A percentile compares a stretch with the other conserved stretches of the same genome.
phyloP scores from a whole-genome alignment of 2,797 vertebrate genomes.

The Aselliscus stoliczkanus region DNA sequence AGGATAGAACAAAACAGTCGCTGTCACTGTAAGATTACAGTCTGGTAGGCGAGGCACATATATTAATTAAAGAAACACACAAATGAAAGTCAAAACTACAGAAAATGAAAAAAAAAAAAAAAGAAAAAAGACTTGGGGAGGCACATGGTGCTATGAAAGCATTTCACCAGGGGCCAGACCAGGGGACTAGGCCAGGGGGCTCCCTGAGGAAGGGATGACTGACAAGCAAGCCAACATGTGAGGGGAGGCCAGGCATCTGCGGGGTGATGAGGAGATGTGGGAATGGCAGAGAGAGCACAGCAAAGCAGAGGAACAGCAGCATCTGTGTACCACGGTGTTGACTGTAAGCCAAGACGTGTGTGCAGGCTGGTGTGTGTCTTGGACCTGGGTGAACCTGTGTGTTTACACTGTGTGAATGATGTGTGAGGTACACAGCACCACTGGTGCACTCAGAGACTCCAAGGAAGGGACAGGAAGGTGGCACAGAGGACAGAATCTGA shows the following conservation, averaged over 20 bases:
- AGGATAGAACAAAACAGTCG: background rate
- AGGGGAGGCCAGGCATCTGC: background rate
- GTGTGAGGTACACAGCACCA: background rate
- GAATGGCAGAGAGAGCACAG: too few species aligned
- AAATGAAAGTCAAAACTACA: background rate
- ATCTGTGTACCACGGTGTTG: fast-evolving
- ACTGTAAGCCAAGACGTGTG: fast-evolving
- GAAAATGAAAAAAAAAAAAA: background rate
- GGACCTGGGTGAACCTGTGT: background rate
- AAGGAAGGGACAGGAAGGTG: background rate
- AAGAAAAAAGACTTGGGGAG: background rate
- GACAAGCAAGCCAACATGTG: fast-evolving
- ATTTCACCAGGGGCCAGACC: background rate
- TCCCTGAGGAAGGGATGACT: background rate
- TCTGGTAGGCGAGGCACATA: background rate
- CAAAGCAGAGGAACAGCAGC: background rate
- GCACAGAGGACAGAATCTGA: background rate
- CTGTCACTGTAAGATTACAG: background rate
- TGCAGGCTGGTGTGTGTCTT: background rate
- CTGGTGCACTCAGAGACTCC: background rate
- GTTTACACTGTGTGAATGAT: background rate
- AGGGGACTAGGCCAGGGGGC: too few species aligned
- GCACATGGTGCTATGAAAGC: background rate
- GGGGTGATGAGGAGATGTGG: background rate
- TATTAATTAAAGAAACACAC: background rate